These are phyloP conservation scores for Botia almorhae DNA, from an alignment of 2,797 vertebrate genomes.

Conservation along the genomic window DNA sequence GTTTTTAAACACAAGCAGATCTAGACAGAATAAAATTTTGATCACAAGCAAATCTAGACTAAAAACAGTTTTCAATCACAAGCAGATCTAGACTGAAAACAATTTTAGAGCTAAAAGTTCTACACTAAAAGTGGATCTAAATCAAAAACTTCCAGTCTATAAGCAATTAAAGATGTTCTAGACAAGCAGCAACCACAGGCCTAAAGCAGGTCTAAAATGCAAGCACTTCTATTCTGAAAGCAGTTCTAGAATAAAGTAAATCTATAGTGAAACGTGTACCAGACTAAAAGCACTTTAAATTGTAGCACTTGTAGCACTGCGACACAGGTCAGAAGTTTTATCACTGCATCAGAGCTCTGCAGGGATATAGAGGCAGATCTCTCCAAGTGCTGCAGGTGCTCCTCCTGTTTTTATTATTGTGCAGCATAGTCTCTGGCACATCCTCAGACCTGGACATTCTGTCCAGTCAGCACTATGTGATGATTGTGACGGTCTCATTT, in stretches of 20 bases:
- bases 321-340: conserved; percentile 6
- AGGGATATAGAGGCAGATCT: neutral
- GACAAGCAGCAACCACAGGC: neutral
- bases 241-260: neutral
- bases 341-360: neutral
- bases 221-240: neutral
- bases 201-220: too few species aligned
- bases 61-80: neutral
- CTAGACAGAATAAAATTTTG: too few species aligned
- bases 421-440: conserved; percentile 3
- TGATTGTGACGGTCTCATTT: conserved; percentile 23
- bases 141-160: neutral
- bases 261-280: too few species aligned
- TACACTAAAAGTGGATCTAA: too few species aligned
- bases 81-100: neutral
- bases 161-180: neutral
- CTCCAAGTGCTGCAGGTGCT: neutral
- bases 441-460: neutral
- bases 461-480: conserved; percentile 14
- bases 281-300: neutral
- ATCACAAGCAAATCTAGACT: neutral
- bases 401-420: neutral
- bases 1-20: neutral
- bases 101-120: neutral
- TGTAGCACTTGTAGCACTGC: conserved; percentile 14